Base-by-base conservation (phyloP, 1,140 invertebrate genomes). In the Ceratitis capitata region DNA sequence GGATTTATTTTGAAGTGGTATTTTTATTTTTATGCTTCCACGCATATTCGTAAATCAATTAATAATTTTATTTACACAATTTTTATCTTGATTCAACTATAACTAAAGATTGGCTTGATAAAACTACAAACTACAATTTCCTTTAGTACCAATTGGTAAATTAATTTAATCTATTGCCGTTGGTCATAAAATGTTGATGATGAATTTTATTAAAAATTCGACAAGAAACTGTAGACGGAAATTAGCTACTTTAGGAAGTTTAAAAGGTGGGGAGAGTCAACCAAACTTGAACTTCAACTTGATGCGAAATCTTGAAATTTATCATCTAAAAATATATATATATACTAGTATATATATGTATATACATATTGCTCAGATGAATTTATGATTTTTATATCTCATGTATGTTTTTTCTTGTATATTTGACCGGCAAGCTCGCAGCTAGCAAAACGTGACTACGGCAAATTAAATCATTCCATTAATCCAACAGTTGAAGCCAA, bases 241-340 rank as follows among this genome's bases (percentile, higher is more conserved):
- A 61, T 61, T 61, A 61, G 61, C 19, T 32, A 29, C 61, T 32
- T 19, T 32, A 32, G n/a, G 16, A 53, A 16, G 51, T 16, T 12
- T 16, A 53, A 29, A 2, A 16, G 51, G 3, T 23, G 53, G 16
- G 19, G 12, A 56, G 45, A 53, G 16, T 53, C n/a, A 19, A 53
- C 51, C 56, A 61, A 69, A 69, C 32, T 32, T 69, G 61, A 69
- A 69, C 61, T 69, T 69, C 29, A 39, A 32, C 61, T 69, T 69
- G 14, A 69, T 3, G 61, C 61, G 35, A 6, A n/a, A 69, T 69
- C 14, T 69, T 32, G 16, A 69, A 69, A 19, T n/a, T 69, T 69
- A 16, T 1, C 14, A n/a, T 56, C 45, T 6, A 5, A 47, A 23
- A 56, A 56, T 23, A 56, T n/a, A 56, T 23, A 56, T n/a, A n/a